A percentile compares a stretch with the other conserved stretches of the same genome.
Conservation (phyloP, 2,797 vertebrate genomes). For the Enteromius treurensis region DNA sequence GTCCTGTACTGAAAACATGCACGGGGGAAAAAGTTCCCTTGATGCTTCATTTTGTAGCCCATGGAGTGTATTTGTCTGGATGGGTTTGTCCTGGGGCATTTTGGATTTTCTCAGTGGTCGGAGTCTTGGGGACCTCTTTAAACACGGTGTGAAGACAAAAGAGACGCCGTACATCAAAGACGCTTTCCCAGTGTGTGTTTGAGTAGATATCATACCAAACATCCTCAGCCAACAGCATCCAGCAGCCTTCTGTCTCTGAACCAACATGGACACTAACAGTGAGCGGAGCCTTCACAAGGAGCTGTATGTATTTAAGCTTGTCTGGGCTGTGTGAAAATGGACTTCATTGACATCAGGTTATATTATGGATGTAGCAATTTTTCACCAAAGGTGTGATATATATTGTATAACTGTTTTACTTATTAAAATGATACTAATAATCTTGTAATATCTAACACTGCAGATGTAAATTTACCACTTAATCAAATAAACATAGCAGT, state of each 20-base stretch:
- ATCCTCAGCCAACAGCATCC: slow-evolving; percentile 31
- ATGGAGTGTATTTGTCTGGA: slow-evolving; percentile 39
- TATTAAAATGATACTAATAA: neutral
- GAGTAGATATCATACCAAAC: slow-evolving; percentile 49
- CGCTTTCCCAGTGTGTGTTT: slow-evolving; percentile 24
- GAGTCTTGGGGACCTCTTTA: slow-evolving; percentile 26
- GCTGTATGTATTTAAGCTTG: neutral
- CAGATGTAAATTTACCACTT: neutral
- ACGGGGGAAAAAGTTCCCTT: slow-evolving; percentile 46
- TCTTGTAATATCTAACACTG: neutral
- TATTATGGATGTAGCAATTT: neutral
- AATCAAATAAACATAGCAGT: neutral
- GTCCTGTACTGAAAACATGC: slow-evolving; percentile 51
- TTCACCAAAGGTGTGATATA: neutral
- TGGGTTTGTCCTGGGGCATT: slow-evolving; percentile 43
- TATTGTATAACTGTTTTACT: neutral
- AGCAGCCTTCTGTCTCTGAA: slow-evolving; percentile 26
- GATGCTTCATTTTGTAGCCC: slow-evolving; percentile 39
- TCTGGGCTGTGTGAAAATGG: slow-evolving; percentile 7
- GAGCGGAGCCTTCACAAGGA: neutral
- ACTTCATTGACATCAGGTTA: neutral
- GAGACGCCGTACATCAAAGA: slow-evolving; percentile 57
- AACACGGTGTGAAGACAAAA: slow-evolving; percentile 58
- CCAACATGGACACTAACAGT: neutral
- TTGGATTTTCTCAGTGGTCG: slow-evolving; percentile 42